Base-by-base conservation (phyloP, 2,888 invertebrate species). In the Mycalesis mineus region DNA sequence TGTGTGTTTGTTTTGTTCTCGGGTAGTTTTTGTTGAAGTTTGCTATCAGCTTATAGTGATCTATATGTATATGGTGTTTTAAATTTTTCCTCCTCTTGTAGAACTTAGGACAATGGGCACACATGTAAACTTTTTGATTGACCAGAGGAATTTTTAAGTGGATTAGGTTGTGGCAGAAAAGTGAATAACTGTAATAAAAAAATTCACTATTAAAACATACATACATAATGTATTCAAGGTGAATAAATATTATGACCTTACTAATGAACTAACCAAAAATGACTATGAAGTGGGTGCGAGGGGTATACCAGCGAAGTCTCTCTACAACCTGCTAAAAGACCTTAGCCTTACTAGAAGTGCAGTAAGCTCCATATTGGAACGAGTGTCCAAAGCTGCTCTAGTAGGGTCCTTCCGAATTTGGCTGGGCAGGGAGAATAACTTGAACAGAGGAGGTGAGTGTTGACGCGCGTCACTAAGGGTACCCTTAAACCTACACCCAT, bases 131-230 rank as follows among this genome's bases (percentile, higher is more conserved):
- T 8, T 42, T 53, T 5, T 52, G 55, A 36, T 58, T 51, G 8
- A 47, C 41, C 13, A 68, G 28, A n/a, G 47, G 52, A 15, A 75
- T 63, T 56, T 45, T 39, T 37, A 74, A 41, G 48, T 75, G 75
- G 7, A 7, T 50, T 11, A 70, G 42, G 33, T 74, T 73, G 51
- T 74, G 73, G 41, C 61, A 42, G 6, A 66, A 37, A 7, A 73
- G 60, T 0, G 65, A 54, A 5, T 47, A 62, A 7, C 72, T 73
- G 65, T 40, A 70, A 68, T 15, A 41, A 36, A 17, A 36, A 31
- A 31, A 9, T 0, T 1, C 2, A 6, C 1, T 33, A 2, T 33
- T 6, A 33, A 33, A 33, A 33, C 33, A 33, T 14, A 40, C 14
- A 0, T 14, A 4, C 1, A 40, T 7, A 40, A 7, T 14, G 6